These are phyloP conservation scores for Macrotrachela quadricornifera DNA, from an alignment of 1,140 invertebrate genomes.

Conservation along the genomic window DNA sequence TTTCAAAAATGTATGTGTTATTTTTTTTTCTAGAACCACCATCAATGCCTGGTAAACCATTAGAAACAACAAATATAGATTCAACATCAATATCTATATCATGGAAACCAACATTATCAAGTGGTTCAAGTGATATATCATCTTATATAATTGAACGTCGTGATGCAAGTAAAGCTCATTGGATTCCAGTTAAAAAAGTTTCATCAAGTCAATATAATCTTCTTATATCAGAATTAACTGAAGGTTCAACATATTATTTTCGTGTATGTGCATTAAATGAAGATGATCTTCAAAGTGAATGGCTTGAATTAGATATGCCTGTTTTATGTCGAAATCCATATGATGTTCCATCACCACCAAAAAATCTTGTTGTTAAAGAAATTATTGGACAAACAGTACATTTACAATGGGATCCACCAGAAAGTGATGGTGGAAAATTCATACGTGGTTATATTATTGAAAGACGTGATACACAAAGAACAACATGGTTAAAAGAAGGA, in stretches of 20 bases:
- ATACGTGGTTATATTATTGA: conserved; percentile 10
- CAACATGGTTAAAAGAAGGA: conserved; percentile 4
- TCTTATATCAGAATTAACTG: neutral
- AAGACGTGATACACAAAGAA: neutral
- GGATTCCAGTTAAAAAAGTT: conserved; percentile 22
- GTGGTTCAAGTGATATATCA: neutral
- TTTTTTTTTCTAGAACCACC: conserved; percentile 51
- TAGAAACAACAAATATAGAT: conserved; percentile 54
- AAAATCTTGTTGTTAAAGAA: conserved; percentile 39
- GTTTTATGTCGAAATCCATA: neutral
- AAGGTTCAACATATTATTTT: neutral
- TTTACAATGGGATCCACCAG: conserved; percentile 36
- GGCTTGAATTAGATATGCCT: neutral
- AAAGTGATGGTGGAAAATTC: conserved; percentile 5
- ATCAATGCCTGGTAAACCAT: conserved; percentile 59
- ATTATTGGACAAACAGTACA: conserved; percentile 74
- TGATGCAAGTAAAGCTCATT: conserved; percentile 43
- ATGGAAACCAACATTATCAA: neutral
- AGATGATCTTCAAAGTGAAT: neutral
- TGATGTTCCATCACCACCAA: neutral
- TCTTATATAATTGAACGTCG: conserved; percentile 47
- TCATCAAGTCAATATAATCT: neutral
- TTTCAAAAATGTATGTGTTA: no score
- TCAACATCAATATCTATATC: conserved; percentile 69
- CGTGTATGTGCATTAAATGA: conserved; percentile 2